Evolutionary conservation across 2,888 invertebrate species (phyloP).

Genomic region (Nasonovia ribisnigri): DNA sequence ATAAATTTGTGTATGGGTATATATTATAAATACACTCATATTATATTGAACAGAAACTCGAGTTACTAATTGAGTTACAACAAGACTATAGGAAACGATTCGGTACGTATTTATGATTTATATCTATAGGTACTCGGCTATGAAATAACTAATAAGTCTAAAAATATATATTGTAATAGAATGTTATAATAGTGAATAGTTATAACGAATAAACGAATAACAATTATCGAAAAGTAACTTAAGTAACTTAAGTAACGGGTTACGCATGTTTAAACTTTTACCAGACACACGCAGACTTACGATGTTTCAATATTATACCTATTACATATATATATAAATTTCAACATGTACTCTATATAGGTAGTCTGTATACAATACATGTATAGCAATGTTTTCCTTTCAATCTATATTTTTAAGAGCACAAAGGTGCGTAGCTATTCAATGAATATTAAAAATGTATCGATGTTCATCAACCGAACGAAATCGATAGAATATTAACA

Average conservation of each 20-base stretch:
- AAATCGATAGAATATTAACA: neutral
- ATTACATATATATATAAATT: neutral
- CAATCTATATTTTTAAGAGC: neutral
- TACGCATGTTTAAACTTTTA: neutral
- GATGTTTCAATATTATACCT: neutral
- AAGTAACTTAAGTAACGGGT: neutral
- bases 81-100: neutral
- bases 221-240: neutral
- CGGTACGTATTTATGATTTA: neutral
- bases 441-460: neutral
- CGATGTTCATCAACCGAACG: constrained; percentile 16
- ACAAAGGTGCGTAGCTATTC: neutral
- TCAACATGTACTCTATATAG: neutral
- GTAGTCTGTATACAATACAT: neutral
- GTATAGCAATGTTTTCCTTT: neutral
- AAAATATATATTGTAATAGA: neutral
- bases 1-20: neutral
- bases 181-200: neutral
- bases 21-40: neutral
- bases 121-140: neutral
- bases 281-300: neutral
- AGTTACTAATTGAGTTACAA: neutral
- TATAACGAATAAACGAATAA: no score
- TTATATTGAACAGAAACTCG: neutral
- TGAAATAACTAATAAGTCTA: neutral